Conservation (phyloP, 1,140 invertebrate species). For the Galleria mellonella region DNA sequence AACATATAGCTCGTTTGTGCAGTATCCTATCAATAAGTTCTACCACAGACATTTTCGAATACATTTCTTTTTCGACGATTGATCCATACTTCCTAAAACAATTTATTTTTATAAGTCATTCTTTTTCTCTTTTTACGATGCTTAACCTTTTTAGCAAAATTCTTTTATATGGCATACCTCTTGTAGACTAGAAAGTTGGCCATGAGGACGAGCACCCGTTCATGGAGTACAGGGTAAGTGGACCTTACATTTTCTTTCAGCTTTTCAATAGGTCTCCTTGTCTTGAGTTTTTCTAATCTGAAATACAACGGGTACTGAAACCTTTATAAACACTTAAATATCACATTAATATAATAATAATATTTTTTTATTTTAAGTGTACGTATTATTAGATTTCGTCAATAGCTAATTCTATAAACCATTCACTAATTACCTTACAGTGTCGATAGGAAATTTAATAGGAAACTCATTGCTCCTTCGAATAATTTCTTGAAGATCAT, state of each 20-base stretch:
- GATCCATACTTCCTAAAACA: conserved; percentile 46
- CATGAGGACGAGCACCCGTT: conserved; percentile 4
- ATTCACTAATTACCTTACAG: conserved; percentile 4
- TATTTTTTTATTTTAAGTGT: too few relatives aligned
- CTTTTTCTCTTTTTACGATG: too few relatives aligned
- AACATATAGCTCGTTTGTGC: conserved; percentile 63
- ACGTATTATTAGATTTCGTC: too few relatives aligned
- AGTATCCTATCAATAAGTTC: conserved; percentile 67
- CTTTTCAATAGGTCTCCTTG: neutral
- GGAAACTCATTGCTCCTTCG: neutral
- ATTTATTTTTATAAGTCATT: too few relatives aligned
- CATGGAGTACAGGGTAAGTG: conserved; percentile 6
- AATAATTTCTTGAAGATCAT: conserved; percentile 1
- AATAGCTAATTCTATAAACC: too few relatives aligned
- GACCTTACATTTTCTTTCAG: conserved; percentile 1
- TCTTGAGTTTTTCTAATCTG: conserved; percentile 1
- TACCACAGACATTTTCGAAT: conserved; percentile 55
- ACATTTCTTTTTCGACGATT: conserved; percentile 12
- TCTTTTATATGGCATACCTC: too few relatives aligned
- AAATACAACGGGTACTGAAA: too few relatives aligned
- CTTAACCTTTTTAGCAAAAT: too few relatives aligned
- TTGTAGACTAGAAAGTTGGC: conserved; percentile 7
- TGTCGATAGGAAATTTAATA: neutral
- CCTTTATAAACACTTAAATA: too few relatives aligned
- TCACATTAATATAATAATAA: too few relatives aligned